Evolutionary conservation across 2,113 vertebrate genomes (phyloP), one percentile per base, ranked within the genome.

Genomic region (Sylvicapra grimmia): DNA sequence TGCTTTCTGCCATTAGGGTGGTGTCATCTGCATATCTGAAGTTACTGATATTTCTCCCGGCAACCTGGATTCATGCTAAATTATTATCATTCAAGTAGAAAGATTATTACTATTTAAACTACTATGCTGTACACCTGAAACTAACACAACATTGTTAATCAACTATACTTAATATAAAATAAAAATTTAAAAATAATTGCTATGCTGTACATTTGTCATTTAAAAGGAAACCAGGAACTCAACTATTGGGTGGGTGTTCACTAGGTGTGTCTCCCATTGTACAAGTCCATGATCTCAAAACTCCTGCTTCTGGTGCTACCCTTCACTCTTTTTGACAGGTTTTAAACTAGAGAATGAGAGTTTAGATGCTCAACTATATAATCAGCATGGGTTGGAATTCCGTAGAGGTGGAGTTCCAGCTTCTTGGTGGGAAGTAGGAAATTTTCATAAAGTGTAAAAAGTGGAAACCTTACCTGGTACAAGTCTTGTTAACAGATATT

Each of bases 281-380:
- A 27, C 23, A 92, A 92, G 27, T 47, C 8, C 3, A 4, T 16
- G 13, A 65, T 87, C 77, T 51, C 40, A 13, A 19, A 88, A 53
- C 33, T 92, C 19, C 33, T 91, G 14, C 40, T 65, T 53, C 47
- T 44, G 10, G 2, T 16, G 23, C 54, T 53, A 59, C 40, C 15
- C 8, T 93, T 29, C 12, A 21, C 0, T 93, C 59, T 83, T 68
- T 82, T 59, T 65, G 51, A 51, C 2, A 53, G n/a, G 0, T 40
- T 95, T 89, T 86, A 82, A 93, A 68, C 53, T 85, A 90, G 51
- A 92, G 56, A 86, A 84, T 19, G 90, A 95, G 84, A 84, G 27
- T 89, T 36, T 53, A 63, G 44, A 5, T 80, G 4, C 3, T 93
- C 44, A 49, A 21, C 23, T 59, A 21, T 4, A 12, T 44, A 53